Conservation (phyloP, 1,140 invertebrate species). For the Globodera rostochiensis region DNA sequence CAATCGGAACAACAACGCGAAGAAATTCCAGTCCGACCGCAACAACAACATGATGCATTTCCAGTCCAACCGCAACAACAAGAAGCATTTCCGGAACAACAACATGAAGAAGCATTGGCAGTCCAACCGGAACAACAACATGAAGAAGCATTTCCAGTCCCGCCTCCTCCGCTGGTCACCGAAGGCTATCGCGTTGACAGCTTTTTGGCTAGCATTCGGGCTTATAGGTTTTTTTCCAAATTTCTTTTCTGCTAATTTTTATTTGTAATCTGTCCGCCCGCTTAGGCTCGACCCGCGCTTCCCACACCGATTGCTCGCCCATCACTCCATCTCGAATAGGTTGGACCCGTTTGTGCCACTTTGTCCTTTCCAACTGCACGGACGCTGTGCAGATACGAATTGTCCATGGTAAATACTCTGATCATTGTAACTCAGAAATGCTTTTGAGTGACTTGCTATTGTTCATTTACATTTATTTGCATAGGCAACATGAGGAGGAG, state of each 20-base stretch:
- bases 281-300: neutral
- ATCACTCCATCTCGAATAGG: neutral
- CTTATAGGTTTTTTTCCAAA: neutral
- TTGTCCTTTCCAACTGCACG: conserved; percentile 5
- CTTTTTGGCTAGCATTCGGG: conserved; percentile 14
- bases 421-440: no score
- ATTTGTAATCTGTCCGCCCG: neutral
- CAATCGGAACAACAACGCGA: no score
- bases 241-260: neutral
- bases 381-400: conserved; percentile 3
- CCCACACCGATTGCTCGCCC: neutral
- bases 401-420: neutral
- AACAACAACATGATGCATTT: no score
- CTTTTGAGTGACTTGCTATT: no score
- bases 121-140: neutral
- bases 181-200: neutral
- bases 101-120: no score
- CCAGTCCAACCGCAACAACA: no score
- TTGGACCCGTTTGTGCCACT: conserved; percentile 9
- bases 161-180: neutral
- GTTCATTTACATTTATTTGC: no score
- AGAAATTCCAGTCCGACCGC: no score
- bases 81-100: no score
- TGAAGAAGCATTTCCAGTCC: neutral
- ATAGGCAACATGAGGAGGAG: conserved; percentile 3